A percentile compares a stretch with the other conserved stretches of the same genome.
These are phyloP conservation scores for Brenthis daphne DNA, from an alignment of 2,888 invertebrate species.

Conservation along the genomic window DNA sequence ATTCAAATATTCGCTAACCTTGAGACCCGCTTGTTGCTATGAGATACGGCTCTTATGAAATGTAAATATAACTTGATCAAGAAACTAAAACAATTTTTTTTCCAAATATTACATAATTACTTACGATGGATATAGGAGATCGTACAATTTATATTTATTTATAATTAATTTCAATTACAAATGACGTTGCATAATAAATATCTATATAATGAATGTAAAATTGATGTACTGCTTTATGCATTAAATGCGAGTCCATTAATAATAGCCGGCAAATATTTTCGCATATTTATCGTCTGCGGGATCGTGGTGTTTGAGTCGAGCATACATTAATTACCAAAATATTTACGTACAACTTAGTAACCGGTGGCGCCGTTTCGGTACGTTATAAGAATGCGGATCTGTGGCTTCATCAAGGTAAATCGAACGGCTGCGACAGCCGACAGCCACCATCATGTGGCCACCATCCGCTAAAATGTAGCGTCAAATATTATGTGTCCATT, in stretches of 20 bases:
- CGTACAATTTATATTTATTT: conserved; percentile 14
- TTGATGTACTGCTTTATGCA: conserved; percentile 13
- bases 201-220: conserved; percentile 15
- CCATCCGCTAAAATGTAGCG: conserved; percentile 42
- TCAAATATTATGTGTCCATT: conserved; percentile 13
- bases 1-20: conserved; percentile 68
- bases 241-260: conserved; percentile 36
- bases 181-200: conserved; percentile 14
- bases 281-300: conserved; percentile 58
- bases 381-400: conserved; percentile 79
- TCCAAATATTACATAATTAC: conserved; percentile 21
- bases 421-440: conserved; percentile 51
- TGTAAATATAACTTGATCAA: conserved; percentile 43
- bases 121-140: conserved; percentile 26
- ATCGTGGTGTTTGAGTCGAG: conserved; percentile 54
- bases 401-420: conserved; percentile 75
- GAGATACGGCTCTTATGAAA: conserved; percentile 57
- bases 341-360: conserved; percentile 62
- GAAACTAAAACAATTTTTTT: conserved; percentile 42
- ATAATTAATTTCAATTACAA: conserved; percentile 26
- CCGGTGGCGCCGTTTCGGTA: conserved; percentile 62
- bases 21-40: conserved; percentile 68
- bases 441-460: conserved; percentile 38
- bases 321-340: conserved; percentile 77
- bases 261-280: conserved; percentile 44